Base-by-base conservation (phyloP, 2,113 vertebrate genomes). In the western clawed frog (Xenopus tropicalis) region DNA sequence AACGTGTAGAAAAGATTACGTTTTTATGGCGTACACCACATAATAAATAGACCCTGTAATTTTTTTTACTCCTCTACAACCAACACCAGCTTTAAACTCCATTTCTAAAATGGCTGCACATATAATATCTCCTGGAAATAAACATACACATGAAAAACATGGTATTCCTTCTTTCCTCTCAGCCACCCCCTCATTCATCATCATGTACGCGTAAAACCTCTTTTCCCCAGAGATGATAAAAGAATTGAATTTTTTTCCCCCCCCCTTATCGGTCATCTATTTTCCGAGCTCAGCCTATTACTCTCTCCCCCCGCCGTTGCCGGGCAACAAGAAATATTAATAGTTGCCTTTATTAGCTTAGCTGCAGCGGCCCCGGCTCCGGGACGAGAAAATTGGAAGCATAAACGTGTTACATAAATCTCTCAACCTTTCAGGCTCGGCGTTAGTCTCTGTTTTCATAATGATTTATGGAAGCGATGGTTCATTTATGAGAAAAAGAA, bases 371-470 rank as follows among this genome's bases (percentile, higher is more conserved):
- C 89, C 90, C 92, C 72, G 95, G 95, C 93, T 95, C 93, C 95
- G 97, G 96, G 98, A 98, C 94, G 94, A 96, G 94, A 95, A 99
- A 98, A 97, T 97, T 95, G 95, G 94, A 94, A 97, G 96, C 96
- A 98, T 96, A 97, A 98, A 97, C 96, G 95, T 95, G 95, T 97
- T 98, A 99, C 95, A 98, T 98, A 98, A 99, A 98, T 98, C 94
- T 98, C 93, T 93, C 93, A 94, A 95, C 93, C 95, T 97, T 95
- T 94, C 89, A 94, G 93, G 92, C 94, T 93, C 85, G 86, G 92
- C 93, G 92, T 94, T 96, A 94, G 92, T 94, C 95, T 95, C 91
- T 96, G 95, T 97, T 98, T 98, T 95, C 93, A 93, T 94, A 91
- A 91, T 98, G 96, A 98, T 98, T 98, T 98, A 98, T 96, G 92